phyloP scores from a whole-genome alignment of 2,888 invertebrate genomes.

The Vandiemenella viatica region DNA sequence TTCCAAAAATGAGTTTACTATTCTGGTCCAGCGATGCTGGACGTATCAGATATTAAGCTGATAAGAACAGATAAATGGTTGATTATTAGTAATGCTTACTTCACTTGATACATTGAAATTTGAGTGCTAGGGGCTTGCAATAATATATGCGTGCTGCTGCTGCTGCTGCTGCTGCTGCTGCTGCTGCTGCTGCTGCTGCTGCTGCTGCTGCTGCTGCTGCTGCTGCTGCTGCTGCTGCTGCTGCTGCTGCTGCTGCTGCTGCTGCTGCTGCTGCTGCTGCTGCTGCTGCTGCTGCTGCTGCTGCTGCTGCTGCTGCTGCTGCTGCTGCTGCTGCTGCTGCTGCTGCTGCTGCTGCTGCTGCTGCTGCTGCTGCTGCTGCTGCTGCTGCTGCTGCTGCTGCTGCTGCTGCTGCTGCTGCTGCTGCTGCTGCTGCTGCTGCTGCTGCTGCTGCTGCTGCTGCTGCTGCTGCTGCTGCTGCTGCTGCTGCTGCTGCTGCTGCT shows the following conservation, averaged over 20 bases:
- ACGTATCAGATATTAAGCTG: no score
- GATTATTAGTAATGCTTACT: no score
- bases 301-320: constrained; percentile 3
- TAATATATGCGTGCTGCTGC: no score
- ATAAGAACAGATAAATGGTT: no score
- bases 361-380: constrained; percentile 4
- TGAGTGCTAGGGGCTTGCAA: no score
- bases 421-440: constrained; percentile 4
- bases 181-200: constrained; percentile 1
- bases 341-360: constrained; percentile 4
- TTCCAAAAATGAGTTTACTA: no score
- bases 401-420: constrained; percentile 4
- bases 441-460: constrained; percentile 4
- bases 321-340: constrained; percentile 4
- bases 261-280: constrained; percentile 4
- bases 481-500: constrained; percentile 4
- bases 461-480: constrained; percentile 4
- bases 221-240: constrained; percentile 4
- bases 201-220: constrained; percentile 4
- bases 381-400: constrained; percentile 4
- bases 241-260: constrained; percentile 4
- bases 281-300: constrained; percentile 4
- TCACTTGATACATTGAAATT: no score
- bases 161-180: constrained; percentile 2
- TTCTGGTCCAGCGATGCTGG: no score